These are phyloP conservation scores for Agapornis roseicollis DNA, from an alignment of 2,113 vertebrate genomes.

Conservation along the genomic window DNA sequence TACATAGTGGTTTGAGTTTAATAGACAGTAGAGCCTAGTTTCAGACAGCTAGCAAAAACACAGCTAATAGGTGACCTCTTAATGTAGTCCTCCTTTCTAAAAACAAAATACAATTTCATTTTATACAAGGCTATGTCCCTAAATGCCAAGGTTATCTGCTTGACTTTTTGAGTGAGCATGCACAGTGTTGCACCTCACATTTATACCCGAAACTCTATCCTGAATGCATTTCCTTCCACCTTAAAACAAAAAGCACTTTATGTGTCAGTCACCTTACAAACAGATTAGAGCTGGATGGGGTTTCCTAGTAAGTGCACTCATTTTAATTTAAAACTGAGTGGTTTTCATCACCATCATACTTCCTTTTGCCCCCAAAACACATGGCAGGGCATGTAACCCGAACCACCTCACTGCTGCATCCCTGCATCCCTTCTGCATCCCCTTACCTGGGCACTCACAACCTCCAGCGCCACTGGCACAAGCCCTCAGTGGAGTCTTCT, in stretches of 20 bases:
- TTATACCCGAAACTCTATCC: slow-evolving; percentile 73
- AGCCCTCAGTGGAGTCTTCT: neutral
- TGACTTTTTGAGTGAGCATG: slow-evolving; percentile 75
- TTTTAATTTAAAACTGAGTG: slow-evolving; percentile 65
- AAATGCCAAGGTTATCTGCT: slow-evolving; percentile 91
- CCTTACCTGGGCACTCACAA: neutral
- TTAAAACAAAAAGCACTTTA: slow-evolving; percentile 76
- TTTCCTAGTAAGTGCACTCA: slow-evolving; percentile 53
- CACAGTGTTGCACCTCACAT: slow-evolving; percentile 81
- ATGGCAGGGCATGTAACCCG: neutral
- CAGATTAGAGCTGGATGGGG: slow-evolving; percentile 60
- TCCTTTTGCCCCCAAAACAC: neutral
- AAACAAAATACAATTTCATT: slow-evolving; percentile 72
- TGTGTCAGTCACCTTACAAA: slow-evolving; percentile 73
- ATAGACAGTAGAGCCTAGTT: slow-evolving; percentile 84
- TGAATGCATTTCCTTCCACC: slow-evolving; percentile 46
- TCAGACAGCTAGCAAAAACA: slow-evolving; percentile 85
- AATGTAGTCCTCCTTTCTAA: slow-evolving; percentile 79
- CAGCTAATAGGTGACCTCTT: slow-evolving; percentile 87
- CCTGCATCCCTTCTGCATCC: neutral
- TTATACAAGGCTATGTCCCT: slow-evolving; percentile 69
- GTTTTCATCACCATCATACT: neutral
- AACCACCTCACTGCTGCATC: neutral
- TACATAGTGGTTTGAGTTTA: slow-evolving; percentile 86
- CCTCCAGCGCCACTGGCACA: neutral